Percentiles rank a stretch among this genome's conserved stretches.
These are phyloP conservation scores for Alectoris magna DNA, from an alignment of 2,797 vertebrate species.

Conservation along the genomic window DNA sequence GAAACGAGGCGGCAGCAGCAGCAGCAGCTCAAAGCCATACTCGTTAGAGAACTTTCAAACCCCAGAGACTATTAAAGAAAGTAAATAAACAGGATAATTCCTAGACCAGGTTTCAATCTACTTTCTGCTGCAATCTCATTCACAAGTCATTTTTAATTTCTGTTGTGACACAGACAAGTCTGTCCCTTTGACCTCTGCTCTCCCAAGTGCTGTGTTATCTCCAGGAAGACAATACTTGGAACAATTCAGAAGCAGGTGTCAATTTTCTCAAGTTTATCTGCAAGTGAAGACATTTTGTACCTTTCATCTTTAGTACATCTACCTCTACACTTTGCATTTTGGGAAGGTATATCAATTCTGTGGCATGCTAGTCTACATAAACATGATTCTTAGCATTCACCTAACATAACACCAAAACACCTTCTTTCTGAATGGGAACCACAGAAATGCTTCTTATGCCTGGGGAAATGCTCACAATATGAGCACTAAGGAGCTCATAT, in stretches of 20 bases:
- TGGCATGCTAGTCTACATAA: background rate
- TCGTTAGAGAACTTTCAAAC: background rate
- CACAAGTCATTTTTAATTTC: slow-evolving; percentile 10
- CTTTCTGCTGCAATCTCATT: slow-evolving; percentile 23
- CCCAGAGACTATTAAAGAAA: background rate
- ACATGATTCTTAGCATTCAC: background rate
- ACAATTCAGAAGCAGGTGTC: slow-evolving; percentile 23
- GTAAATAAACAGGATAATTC: background rate
- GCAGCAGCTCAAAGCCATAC: slow-evolving; percentile 16
- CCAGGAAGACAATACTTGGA: slow-evolving; percentile 6
- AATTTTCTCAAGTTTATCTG: slow-evolving; percentile 35
- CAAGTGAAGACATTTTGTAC: slow-evolving; percentile 33
- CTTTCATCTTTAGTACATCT: background rate
- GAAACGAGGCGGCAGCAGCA: background rate
- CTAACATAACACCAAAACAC: background rate
- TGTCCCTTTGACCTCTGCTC: background rate
- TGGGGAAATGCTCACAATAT: background rate
- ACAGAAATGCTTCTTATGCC: background rate
- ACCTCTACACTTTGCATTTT: background rate
- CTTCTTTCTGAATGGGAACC: background rate
- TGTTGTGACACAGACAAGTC: background rate
- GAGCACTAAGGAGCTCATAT: background rate
- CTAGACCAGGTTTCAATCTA: slow-evolving; percentile 31
- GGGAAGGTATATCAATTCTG: background rate
- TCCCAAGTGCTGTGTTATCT: slow-evolving; percentile 5